Evolutionary conservation across 2,113 vertebrate genomes (phyloP).

Genomic region (Oreotrochilus melanogaster): DNA sequence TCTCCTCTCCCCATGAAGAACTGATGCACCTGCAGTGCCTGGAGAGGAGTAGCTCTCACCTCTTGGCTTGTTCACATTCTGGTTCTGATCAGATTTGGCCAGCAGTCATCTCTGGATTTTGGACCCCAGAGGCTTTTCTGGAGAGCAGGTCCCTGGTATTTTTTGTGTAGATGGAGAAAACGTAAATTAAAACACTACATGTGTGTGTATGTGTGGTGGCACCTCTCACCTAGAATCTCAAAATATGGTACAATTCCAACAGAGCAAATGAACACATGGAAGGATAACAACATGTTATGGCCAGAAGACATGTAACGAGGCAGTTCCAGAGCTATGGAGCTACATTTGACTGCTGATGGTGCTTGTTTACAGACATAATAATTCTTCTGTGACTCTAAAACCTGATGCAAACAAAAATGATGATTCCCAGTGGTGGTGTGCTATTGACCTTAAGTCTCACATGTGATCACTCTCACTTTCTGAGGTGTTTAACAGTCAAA

Average conservation of each 20-base stretch:
- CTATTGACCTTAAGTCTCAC: not conserved
- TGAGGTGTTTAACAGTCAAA: not conserved
- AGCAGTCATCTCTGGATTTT: not conserved
- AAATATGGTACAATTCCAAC: not conserved
- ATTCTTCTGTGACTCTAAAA: not conserved
- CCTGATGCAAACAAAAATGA: not conserved
- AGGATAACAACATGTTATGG: not conserved
- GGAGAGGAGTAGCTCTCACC: not conserved
- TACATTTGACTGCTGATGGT: not conserved
- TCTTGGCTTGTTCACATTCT: not conserved
- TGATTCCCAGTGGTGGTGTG: not conserved
- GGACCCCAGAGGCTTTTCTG: not conserved
- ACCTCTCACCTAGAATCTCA: not conserved
- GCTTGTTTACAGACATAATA: not conserved
- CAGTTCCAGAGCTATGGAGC: not conserved
- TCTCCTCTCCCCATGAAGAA: not conserved
- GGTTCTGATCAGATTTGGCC: accelerated
- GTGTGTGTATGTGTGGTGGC: accelerated
- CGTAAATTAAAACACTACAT: not conserved
- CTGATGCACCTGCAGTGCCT: not conserved
- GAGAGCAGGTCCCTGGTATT: not conserved
- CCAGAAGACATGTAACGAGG: not conserved
- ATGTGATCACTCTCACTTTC: not conserved
- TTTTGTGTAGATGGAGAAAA: not conserved
- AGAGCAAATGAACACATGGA: not conserved